Conservation (phyloP, 2,888 invertebrate species). For the Anoncus sp. region DNA sequence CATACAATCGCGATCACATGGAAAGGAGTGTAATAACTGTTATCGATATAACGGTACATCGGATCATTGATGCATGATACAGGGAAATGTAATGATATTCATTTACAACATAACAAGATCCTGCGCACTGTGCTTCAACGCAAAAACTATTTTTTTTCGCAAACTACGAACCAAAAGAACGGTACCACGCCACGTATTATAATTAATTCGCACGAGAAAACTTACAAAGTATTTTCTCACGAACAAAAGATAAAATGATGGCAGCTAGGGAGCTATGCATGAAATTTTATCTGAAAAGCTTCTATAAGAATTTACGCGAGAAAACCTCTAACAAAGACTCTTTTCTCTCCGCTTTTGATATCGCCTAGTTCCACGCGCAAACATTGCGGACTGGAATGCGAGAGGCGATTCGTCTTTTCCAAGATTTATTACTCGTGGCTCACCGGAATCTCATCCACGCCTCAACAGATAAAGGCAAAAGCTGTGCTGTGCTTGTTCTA, state of each 20-base stretch:
- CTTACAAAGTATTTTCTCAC: slow-evolving; percentile 7
- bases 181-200: not conserved
- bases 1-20: too few relatives aligned
- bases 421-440: slow-evolving; percentile 63
- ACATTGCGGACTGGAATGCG: slow-evolving; percentile 47
- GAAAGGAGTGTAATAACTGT: too few relatives aligned
- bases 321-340: slow-evolving; percentile 22
- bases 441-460: slow-evolving; percentile 43
- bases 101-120: not conserved
- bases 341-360: not conserved
- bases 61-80: too few relatives aligned
- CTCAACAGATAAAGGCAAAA: slow-evolving; percentile 24
- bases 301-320: slow-evolving; percentile 24
- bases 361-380: slow-evolving; percentile 31
- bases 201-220: slow-evolving; percentile 1
- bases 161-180: not conserved
- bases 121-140: too few relatives aligned
- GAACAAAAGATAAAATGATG: not conserved
- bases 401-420: slow-evolving; percentile 58
- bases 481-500: slow-evolving; percentile 21
- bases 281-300: slow-evolving; percentile 25
- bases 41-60: too few relatives aligned
- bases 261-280: slow-evolving; percentile 7
- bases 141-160: not conserved
- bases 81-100: too few relatives aligned